Evolutionary conservation across 1,140 invertebrate genomes (phyloP), one percentile per base, ranked within the genome.

Genomic region (Saccostrea glomerata): DNA sequence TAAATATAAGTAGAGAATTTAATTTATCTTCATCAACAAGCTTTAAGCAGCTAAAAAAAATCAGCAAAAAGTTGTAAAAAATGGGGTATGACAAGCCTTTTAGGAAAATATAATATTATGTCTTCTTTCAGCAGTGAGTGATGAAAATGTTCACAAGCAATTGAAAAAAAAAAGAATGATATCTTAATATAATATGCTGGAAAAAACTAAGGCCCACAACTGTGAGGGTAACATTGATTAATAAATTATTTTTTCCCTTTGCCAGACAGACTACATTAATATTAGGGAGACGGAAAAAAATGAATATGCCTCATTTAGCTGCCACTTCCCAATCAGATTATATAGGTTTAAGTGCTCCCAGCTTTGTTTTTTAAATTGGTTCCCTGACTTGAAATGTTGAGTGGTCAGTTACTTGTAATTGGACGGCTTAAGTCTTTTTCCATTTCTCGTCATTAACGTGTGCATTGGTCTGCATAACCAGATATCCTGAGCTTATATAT

Each of bases 331-430:
- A 77, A 77, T 77, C 70, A 40, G 70, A 77, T 77, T 77, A 77
- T 25, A 30, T 77, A 25, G 70, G 70, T 77, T 77, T 77, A 77
- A 77, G 23, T 77, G 70, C 70, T 77, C 70, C 70, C 25, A 11
- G 70, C 70, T 30, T 77, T 77, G 70, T 77, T 77, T 77, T 47
- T 77, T 77, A 77, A 73, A 77, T 77, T 77, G 70, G 70, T 77
- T 77, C 70, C 70, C 70, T 77, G 70, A 77, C 70, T 77, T 77
- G 12, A 77, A 77, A 77, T 77, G 70, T 77, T 77, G 70, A 77
- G 70, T 77, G 70, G 70, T 77, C 70, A 77, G 70, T 77, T 77
- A 77, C 25, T 77, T 77, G 70, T 77, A 77, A 77, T 77, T 77
- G 70, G 70, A 77, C 70, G 30, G 25, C 70, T 77, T 77, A 77